Evolutionary conservation across 2,113 vertebrate species (phyloP), one percentile per base, ranked within the genome.

Genomic region (Siniperca chuatsi): DNA sequence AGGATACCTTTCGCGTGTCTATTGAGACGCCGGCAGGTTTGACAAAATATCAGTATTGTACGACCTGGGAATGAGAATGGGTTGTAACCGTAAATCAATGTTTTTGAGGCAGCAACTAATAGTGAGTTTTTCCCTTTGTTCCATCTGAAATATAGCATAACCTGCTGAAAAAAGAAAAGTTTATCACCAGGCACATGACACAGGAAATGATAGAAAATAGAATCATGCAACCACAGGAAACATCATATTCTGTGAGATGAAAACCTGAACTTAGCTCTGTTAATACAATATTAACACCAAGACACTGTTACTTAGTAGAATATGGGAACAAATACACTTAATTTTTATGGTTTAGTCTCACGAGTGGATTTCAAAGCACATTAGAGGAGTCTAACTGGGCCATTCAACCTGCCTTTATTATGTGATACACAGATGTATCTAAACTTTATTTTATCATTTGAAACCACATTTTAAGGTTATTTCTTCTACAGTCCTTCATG

Each of bases 161-260:
- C 71, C 71, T 64, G 40, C 75, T 61, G 75, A 65, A 91, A 74
- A 40, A 67, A 84, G 75, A 54, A 64, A 84, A 83, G 57, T 4
- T 0, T 60, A 71, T 81, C 65, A n/a, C 35, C 37, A 35, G 35
- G 50, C 50, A 48, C 69, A 48, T 29, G 2, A 54, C 70, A 71
- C 81, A 82, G 68, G 78, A 87, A 89, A 90, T 87, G 12, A 80
- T 85, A 60, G 25, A 54, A 81, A 87, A 80, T 2, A 75, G 29
- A 84, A 82, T 80, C 75, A 85, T 2, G 57, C 52, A 79, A 55
- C 70, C 79, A 68, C 9, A 4, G 52, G 57, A 83, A 79, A 81
- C 55, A 69, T 72, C 79, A 50, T 20, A 89, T 42, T 74, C 65
- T 80, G 58, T 42, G 74, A 87, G 58, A 52, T 62, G 52, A 83